Evolutionary conservation across 1,140 invertebrate species (phyloP).

Genomic region (Gyrodactylus salaris): DNA sequence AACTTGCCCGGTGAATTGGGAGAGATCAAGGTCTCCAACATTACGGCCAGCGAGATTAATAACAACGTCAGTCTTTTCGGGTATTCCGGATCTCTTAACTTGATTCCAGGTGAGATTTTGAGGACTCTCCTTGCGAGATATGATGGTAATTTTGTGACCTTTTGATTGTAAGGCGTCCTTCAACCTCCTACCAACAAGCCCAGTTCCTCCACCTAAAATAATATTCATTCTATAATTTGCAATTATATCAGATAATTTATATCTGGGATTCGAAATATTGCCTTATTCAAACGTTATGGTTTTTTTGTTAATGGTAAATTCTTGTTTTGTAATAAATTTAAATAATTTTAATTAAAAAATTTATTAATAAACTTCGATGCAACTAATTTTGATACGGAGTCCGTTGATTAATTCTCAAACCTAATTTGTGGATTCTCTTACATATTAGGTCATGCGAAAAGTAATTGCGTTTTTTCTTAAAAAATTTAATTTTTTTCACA

Average conservation of each 20-base stretch:
- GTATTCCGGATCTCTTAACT: background rate
- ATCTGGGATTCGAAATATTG: background rate
- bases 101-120: background rate
- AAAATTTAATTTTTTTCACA: no score
- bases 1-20: background rate
- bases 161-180: background rate
- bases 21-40: background rate
- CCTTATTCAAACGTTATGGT: no score
- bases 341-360: no score
- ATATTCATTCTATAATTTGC: background rate
- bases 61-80: background rate
- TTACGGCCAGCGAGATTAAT: background rate
- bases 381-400: no score
- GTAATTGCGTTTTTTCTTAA: no score
- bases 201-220: background rate
- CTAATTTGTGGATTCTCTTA: no score
- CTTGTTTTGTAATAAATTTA: no score
- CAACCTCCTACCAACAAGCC: background rate
- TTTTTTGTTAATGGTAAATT: no score
- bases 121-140: background rate
- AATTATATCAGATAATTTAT: background rate
- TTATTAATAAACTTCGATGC: background rate
- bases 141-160: background rate
- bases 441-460: no score
- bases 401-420: no score